Evolutionary conservation across 2,888 invertebrate species (phyloP).

Genomic region (Pterostichus madidus): DNA sequence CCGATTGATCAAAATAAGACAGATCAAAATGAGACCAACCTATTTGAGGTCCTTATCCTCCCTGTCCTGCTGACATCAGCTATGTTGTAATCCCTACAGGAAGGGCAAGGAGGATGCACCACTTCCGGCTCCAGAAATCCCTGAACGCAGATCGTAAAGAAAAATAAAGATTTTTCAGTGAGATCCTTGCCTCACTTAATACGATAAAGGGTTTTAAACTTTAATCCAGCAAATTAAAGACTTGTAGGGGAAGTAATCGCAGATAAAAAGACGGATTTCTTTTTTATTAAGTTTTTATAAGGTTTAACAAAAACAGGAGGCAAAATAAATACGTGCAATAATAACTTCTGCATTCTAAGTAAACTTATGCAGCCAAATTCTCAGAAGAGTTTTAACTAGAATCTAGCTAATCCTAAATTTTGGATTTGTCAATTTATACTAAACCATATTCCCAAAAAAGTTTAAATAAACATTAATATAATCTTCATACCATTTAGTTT

Average conservation of each 20-base stretch:
- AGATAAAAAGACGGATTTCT: not conserved
- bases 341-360: too few species aligned
- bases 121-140: not conserved
- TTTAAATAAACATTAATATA: too few species aligned
- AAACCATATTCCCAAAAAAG: too few species aligned
- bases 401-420: too few species aligned
- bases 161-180: conserved; percentile 41
- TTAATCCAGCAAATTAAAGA: conserved; percentile 45
- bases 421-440: too few species aligned
- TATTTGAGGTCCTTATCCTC: not conserved
- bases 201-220: conserved; percentile 36
- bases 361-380: too few species aligned
- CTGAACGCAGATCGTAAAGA: conserved; percentile 34
- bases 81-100: not conserved
- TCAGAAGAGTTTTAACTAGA: too few species aligned
- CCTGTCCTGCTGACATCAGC: conserved; percentile 3
- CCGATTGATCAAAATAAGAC: not conserved
- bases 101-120: not conserved
- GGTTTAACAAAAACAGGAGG: not conserved
- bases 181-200: conserved; percentile 18
- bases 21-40: not conserved
- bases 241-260: conserved; percentile 21
- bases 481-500: too few species aligned
- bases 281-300: conserved; percentile 6
- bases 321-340: not conserved